phyloP scores from a whole-genome alignment of 2,113 vertebrate genomes.

The Thamnaconus septentrionalis region DNA sequence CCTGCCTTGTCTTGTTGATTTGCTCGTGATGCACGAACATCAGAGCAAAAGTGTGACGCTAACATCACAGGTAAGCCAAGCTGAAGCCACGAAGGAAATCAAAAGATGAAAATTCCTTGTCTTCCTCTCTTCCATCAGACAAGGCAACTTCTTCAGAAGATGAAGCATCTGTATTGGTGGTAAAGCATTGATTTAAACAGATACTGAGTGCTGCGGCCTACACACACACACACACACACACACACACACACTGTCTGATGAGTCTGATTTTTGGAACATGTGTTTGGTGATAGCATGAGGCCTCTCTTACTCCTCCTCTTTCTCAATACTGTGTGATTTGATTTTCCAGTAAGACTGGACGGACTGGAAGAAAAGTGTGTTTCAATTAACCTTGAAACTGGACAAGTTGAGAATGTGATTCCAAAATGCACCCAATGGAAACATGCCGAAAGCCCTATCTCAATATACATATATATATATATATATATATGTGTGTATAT shows the following conservation, averaged over 20 bases:
- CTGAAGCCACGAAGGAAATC: constrained; percentile 8
- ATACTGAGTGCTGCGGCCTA: constrained; percentile 35
- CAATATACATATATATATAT: no score
- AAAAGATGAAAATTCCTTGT: constrained; percentile 4
- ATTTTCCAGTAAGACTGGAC: no score
- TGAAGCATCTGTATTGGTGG: constrained; percentile 20
- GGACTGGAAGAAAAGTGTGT: no score
- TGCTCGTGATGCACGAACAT: constrained; percentile 68
- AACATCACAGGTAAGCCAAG: constrained; percentile 11
- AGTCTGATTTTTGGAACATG: constrained; percentile 40
- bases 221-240: constrained; percentile 30
- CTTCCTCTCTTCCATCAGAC: not conserved
- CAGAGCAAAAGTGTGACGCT: constrained; percentile 27
- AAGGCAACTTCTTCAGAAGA: constrained; percentile 19
- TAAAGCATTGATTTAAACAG: constrained; percentile 52
- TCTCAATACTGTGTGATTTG: no score
- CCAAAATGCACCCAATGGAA: no score
- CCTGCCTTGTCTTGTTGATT: constrained; percentile 74
- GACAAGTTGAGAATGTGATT: no score
- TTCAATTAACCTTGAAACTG: no score
- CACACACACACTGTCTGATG: no score
- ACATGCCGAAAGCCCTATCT: no score
- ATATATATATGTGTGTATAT: no score
- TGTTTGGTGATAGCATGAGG: constrained; percentile 42
- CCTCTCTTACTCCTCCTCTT: constrained; percentile 26